These are phyloP conservation scores for Colletes latitarsis DNA, from an alignment of 1,140 invertebrate genomes.

Conservation along the genomic window DNA sequence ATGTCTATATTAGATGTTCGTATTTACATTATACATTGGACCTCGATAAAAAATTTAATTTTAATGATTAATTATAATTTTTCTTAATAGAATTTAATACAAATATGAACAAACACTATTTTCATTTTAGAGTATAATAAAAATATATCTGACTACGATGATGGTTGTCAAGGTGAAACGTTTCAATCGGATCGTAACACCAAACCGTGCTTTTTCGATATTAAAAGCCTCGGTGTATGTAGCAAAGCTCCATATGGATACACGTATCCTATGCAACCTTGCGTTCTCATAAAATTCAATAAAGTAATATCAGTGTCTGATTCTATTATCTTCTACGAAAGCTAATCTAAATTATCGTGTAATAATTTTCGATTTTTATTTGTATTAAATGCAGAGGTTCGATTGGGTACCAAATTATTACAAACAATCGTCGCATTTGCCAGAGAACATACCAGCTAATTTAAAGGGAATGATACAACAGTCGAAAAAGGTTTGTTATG, in stretches of 20 bases:
- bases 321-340: background rate
- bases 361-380: background rate
- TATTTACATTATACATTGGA: too few species aligned
- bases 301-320: conserved; percentile 81
- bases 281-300: conserved; percentile 92
- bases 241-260: conserved; percentile 84
- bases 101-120: background rate
- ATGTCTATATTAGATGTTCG: background rate
- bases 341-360: background rate
- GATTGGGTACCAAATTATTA: conserved; percentile 89
- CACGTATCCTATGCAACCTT: conserved; percentile 84
- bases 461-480: conserved; percentile 83
- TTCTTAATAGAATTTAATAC: too few species aligned
- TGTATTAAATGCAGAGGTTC: conserved; percentile 81
- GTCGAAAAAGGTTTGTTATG: conserved; percentile 54
- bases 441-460: conserved; percentile 85
- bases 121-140: conserved; percentile 62
- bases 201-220: conserved; percentile 70
- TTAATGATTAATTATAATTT: too few species aligned
- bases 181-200: background rate
- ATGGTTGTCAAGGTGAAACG: conserved; percentile 36
- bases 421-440: conserved; percentile 83
- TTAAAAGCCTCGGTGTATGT: conserved; percentile 63
- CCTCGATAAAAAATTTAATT: too few species aligned
- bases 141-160: conserved; percentile 53